Base-by-base conservation (phyloP, 2,888 invertebrate species). In the Entomobrya multifasciata region DNA sequence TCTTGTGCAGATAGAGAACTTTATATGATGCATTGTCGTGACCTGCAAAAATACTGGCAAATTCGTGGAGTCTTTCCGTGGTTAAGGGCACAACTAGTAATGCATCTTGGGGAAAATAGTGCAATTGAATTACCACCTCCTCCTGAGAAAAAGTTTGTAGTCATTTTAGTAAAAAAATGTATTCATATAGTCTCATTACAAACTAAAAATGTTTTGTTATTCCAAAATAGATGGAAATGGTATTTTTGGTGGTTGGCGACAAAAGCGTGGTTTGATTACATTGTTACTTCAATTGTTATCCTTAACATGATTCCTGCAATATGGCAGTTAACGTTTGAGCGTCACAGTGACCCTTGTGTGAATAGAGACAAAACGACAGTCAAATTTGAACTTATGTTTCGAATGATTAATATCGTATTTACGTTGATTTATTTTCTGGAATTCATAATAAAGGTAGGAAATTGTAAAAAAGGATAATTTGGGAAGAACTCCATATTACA, bases 1-100 rank as follows among this genome's bases (percentile, higher is more conserved):
- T 92, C 93, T 0, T 94, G 94, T 0, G 93, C 93, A 0, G 94
- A 94, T 84, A 93, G 93, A 1, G 92, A 93, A 8, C 93, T 93
- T 0, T 81, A 74, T 52, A 82, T 91, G 74, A 87, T 90, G 15
- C 90, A 90, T 60, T 81, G 87, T 0, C 52, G 79, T 13, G 91
- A 91, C 47, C 67, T 91, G 22, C 74, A 86, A 25, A 89, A 89
- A 74, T 87, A 87, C 55, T 90, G 90, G 90, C 47, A 72, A 41
- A 79, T 89, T 25, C 60, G 86, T 6, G 89, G 89, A 17, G 2
- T 88, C 41, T 79, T 87, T 17, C 88, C 89, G 0, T 86, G 86
- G 86, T 25, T 89, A 0, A 78, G 86, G 20, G 52, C 25, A 15
- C 55, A 70, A 47, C 49, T 89, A 17, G 60, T 86, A 3, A 17